Conservation (phyloP, 2,113 vertebrate species). For the Columba janthina region DNA sequence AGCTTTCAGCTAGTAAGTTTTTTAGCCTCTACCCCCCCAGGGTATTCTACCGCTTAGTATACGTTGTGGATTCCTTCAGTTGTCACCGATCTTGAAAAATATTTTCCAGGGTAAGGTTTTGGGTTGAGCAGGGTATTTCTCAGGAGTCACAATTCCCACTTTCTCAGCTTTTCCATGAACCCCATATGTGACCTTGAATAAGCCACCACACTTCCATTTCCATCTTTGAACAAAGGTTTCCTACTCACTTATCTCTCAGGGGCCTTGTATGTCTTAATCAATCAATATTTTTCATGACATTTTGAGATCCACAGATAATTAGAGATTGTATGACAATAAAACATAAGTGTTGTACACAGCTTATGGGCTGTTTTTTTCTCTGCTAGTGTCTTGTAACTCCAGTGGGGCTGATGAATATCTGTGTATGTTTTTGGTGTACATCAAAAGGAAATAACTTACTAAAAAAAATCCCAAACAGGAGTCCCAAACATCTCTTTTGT, state of each 20-base stretch:
- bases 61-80: background rate
- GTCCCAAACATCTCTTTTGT: background rate
- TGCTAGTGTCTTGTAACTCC: background rate
- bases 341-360: background rate
- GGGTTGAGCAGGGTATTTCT: background rate
- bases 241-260: background rate
- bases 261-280: slow-evolving; percentile 7
- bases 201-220: background rate
- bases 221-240: background rate
- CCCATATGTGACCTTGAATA: background rate
- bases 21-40: background rate
- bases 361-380: background rate
- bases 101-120: background rate
- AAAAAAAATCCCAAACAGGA: background rate
- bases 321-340: background rate
- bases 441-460: background rate
- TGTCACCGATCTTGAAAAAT: background rate
- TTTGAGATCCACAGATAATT: slow-evolving; percentile 30
- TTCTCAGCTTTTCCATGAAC: background rate
- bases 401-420: background rate
- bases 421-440: background rate
- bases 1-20: background rate
- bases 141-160: background rate
- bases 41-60: background rate
- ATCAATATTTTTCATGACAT: slow-evolving; percentile 10